These are phyloP conservation scores for Cataglyphis rosenhaueri DNA, from an alignment of 2,888 invertebrate species.

Conservation along the genomic window DNA sequence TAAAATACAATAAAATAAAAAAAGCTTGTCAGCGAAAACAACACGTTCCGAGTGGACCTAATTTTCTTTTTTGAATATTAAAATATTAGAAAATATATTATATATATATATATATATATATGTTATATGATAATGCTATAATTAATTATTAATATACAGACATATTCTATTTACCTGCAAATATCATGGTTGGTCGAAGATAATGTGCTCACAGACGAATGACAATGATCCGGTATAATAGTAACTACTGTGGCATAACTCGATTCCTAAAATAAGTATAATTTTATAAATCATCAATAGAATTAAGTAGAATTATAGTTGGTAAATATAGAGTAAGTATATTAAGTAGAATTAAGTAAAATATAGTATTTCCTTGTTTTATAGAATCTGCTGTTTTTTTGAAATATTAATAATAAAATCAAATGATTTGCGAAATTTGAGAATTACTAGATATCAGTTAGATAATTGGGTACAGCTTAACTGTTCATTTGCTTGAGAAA, in stretches of 20 bases:
- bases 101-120: neutral
- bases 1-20: no score
- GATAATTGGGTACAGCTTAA: neutral
- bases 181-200: conserved; percentile 84
- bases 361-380: neutral
- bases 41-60: no score
- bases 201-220: conserved; percentile 82
- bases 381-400: neutral
- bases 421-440: neutral
- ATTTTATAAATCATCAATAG: neutral
- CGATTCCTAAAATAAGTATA: conserved; percentile 76
- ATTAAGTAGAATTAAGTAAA: neutral
- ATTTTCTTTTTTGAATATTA: no score
- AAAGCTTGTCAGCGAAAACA: no score
- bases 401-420: neutral
- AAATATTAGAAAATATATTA: no score
- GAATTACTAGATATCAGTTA: neutral
- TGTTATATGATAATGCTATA: neutral
- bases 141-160: neutral
- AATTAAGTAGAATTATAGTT: neutral
- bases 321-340: no score
- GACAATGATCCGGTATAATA: conserved; percentile 82
- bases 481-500: neutral
- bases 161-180: conserved; percentile 78
- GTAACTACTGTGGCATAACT: conserved; percentile 81